Conservation (phyloP, 1,140 invertebrate genomes). For the Neodiprion lecontei region DNA sequence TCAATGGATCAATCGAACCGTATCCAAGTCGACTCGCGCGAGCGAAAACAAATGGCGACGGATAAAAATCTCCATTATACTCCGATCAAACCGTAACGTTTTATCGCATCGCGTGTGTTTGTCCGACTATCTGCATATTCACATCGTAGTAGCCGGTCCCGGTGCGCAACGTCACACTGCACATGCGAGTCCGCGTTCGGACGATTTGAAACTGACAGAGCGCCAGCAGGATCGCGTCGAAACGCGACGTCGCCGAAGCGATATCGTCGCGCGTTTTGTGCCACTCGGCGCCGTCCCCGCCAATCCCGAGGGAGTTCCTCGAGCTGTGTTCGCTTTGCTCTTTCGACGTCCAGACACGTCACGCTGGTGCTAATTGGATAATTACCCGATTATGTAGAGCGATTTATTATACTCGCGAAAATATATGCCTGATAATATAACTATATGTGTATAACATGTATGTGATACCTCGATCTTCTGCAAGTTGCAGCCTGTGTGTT, state of each 20-base stretch:
- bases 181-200: not conserved
- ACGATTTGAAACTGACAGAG: not conserved
- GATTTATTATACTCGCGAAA: conserved; percentile 39
- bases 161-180: not conserved
- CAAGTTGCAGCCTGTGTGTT: too few relatives aligned
- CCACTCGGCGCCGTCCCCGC: conserved; percentile 58
- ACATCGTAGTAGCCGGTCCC: too few relatives aligned
- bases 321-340: conserved; percentile 9
- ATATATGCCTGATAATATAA: not conserved
- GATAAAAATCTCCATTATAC: not conserved
- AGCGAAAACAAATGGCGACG: too few relatives aligned
- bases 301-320: conserved; percentile 46
- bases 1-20: too few relatives aligned
- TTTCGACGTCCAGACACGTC: conserved; percentile 34
- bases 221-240: conserved; percentile 12
- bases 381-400: conserved; percentile 38
- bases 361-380: conserved; percentile 34
- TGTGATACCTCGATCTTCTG: too few relatives aligned
- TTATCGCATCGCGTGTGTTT: not conserved
- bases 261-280: conserved; percentile 40
- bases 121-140: not conserved
- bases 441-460: too few relatives aligned
- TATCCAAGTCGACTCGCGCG: too few relatives aligned
- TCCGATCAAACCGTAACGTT: not conserved
- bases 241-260: conserved; percentile 30